Evolutionary conservation across 2,888 invertebrate genomes (phyloP), one percentile per base, ranked within the genome.

Genomic region (Xylota sylvarum): DNA sequence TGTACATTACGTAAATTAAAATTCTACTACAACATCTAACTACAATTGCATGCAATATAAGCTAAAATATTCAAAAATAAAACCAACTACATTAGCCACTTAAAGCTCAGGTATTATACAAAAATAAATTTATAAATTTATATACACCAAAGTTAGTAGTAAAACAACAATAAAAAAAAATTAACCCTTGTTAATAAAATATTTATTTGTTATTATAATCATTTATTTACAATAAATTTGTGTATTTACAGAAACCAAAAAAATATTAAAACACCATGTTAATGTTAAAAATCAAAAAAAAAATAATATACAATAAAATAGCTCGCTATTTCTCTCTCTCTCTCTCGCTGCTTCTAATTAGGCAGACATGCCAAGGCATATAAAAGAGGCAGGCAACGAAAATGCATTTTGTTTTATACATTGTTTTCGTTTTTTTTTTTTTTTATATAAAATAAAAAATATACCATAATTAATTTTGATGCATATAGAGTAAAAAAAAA

Each of bases 361-460:
- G 76, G 76, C 80, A 76, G 5, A 50, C 79, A 79, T 67, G 80
- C 65, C 72, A 78, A 78, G 73, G 82, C 82, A 32, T 73, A 30
- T 64, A 85, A 73, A 84, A 81, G 72, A 76, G 67, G 72, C 77
- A 86, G 85, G 81, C 85, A 81, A 81, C 76, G 77, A 72, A 56
- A 77, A 86, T 77, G 56, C 56, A 72, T 74, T 85, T 50, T 48
- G 69, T 72, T 84, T 50, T 76, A 62, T 72, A 80, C 70, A 85
- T 10, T 65, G 46, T 70, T 37, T 67, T 73, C 56, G 56, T 56
- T 64, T 72, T 58, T 56, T 1, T 19, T 65, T 35, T 14, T 32
- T 58, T 64, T 43, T 74, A 52, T 12, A 69, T 70, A 37, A 80
- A 84, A 60, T 58, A 35, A 76, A 55, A 72, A 69, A 76, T 60